Conservation (phyloP, 2,888 invertebrate species). For the Sthenelais limicola region DNA sequence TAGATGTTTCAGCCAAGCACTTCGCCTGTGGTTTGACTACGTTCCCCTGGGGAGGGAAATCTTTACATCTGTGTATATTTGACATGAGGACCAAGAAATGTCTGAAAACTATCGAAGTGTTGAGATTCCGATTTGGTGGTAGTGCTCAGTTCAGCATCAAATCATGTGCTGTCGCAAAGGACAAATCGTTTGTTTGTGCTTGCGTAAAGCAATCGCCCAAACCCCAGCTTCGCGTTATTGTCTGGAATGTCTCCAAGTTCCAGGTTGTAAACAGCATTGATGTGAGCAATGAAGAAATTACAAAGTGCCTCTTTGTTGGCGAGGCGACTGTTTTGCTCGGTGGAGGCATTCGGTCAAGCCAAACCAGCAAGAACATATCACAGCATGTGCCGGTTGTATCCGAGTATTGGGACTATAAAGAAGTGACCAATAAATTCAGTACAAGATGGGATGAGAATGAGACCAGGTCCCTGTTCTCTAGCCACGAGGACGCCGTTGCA, state of each 20-base stretch:
- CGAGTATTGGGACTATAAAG: conserved; percentile 36
- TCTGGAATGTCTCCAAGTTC: conserved; percentile 48
- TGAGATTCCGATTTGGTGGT: conserved; percentile 53
- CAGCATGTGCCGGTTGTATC: conserved; percentile 16
- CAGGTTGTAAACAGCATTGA: conserved; percentile 43
- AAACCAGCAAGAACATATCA: conserved; percentile 20
- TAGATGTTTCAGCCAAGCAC: conserved; percentile 39
- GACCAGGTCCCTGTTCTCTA: conserved; percentile 32
- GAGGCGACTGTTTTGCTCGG: conserved; percentile 43
- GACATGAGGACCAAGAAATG: conserved; percentile 49
- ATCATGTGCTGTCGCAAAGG: conserved; percentile 44
- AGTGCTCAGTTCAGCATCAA: conserved; percentile 52
- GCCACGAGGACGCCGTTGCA: conserved; percentile 11
- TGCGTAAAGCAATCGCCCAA: conserved; percentile 52
- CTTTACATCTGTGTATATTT: conserved; percentile 50
- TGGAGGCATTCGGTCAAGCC: conserved; percentile 32
- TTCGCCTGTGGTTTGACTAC: conserved; percentile 49
- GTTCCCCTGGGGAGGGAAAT: conserved; percentile 51
- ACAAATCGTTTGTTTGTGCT: conserved; percentile 44
- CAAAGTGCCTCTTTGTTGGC: conserved; percentile 48
- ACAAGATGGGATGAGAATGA: conserved; percentile 32
- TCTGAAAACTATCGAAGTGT: conserved; percentile 49
- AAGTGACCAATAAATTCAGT: conserved; percentile 34
- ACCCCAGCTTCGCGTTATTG: conserved; percentile 45
- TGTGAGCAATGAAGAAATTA: conserved; percentile 45